A percentile compares a stretch with the other conserved stretches of the same genome.
These are phyloP conservation scores for Drosophila limbata DNA, from an alignment of 2,888 invertebrate genomes.

Conservation along the genomic window DNA sequence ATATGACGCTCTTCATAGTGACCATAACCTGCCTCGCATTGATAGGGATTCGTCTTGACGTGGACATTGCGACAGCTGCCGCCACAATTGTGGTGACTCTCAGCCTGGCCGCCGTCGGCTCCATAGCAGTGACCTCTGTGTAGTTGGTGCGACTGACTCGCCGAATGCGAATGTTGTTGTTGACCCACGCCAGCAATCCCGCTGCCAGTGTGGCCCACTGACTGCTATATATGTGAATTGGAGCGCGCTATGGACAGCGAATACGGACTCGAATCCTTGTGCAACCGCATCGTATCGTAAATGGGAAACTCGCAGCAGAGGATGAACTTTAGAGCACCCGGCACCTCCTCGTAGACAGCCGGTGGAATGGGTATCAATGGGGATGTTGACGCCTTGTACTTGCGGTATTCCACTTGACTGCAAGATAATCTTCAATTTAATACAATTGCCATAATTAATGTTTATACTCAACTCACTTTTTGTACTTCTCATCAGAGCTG, in stretches of 20 bases:
- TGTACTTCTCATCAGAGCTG: conserved; percentile 94
- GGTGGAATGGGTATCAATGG: conserved; percentile 95
- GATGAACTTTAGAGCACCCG: conserved; percentile 92
- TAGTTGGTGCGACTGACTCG: conserved; percentile 62
- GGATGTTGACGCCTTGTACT: conserved; percentile 95
- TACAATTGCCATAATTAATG: neutral
- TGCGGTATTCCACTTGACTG: conserved; percentile 93
- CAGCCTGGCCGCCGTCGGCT: conserved; percentile 81
- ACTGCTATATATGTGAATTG: conserved; percentile 86
- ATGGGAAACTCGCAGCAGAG: conserved; percentile 95
- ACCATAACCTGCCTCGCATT: conserved; percentile 83
- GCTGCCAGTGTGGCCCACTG: conserved; percentile 84
- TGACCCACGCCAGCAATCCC: conserved; percentile 77
- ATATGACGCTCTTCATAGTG: conserved; percentile 64
- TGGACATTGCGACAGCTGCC: conserved; percentile 82
- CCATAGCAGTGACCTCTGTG: conserved; percentile 83
- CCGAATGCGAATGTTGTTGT: conserved; percentile 47
- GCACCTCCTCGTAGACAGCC: conserved; percentile 94
- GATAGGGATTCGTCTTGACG: conserved; percentile 84
- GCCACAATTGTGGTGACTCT: conserved; percentile 82
- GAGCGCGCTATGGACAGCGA: conserved; percentile 85
- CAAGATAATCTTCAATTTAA: neutral
- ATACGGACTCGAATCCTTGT: conserved; percentile 84
- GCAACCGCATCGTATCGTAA: conserved; percentile 90
- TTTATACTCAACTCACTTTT: conserved; percentile 88